phyloP scores from a whole-genome alignment of 2,888 invertebrate genomes.

The Cryptophagus acutangulus region DNA sequence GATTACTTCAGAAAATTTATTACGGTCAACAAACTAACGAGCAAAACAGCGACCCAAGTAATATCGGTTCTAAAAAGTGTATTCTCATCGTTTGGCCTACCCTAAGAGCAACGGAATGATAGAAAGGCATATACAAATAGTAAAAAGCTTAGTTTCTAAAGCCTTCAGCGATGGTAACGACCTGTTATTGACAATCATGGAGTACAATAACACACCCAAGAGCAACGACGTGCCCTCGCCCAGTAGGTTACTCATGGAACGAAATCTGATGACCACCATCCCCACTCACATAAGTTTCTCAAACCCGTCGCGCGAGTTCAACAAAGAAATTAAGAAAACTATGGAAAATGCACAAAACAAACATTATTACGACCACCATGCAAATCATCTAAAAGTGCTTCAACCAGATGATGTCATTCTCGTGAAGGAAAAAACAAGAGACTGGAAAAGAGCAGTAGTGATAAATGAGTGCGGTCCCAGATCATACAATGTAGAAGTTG shows the following conservation, averaged over 20 bases:
- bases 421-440: too few relatives aligned
- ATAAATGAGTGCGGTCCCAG: too few relatives aligned
- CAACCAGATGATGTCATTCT: too few relatives aligned
- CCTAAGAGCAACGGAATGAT: constrained; percentile 22
- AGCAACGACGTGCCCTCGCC: constrained; percentile 26
- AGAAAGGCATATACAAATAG: constrained; percentile 25
- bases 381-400: too few relatives aligned
- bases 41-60: not conserved
- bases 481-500: too few relatives aligned
- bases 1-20: constrained; percentile 31
- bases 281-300: constrained; percentile 13
- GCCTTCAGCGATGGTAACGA: constrained; percentile 19
- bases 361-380: too few relatives aligned
- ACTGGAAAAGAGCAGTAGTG: too few relatives aligned
- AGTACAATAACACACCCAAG: constrained; percentile 28
- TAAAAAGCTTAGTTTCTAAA: constrained; percentile 25
- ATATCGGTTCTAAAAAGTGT: constrained; percentile 14
- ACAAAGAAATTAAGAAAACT: too few relatives aligned
- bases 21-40: constrained; percentile 20
- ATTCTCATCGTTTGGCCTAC: constrained; percentile 19
- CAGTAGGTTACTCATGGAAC: constrained; percentile 25
- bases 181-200: constrained; percentile 24
- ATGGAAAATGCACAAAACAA: too few relatives aligned
- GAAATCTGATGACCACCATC: constrained; percentile 25
- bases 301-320: too few relatives aligned